Conservation (phyloP, 2,113 vertebrate species). For the Stigmatopora nigra region DNA sequence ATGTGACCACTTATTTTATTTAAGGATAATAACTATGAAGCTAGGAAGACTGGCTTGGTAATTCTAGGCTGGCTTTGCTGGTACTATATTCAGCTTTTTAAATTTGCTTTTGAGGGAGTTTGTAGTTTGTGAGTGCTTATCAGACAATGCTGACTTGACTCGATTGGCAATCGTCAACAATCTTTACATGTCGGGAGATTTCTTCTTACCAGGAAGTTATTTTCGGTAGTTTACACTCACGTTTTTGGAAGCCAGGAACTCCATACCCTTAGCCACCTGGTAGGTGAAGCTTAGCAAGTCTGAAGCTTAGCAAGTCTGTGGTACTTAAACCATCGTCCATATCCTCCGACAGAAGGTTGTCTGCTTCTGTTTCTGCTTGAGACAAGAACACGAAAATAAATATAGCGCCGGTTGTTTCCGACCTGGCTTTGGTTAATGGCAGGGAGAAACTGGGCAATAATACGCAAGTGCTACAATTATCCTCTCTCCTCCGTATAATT, state of each 20-base stretch:
- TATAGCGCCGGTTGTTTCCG: slow-evolving; percentile 47
- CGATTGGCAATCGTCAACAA: slow-evolving; percentile 35
- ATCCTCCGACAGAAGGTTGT: slow-evolving; percentile 83
- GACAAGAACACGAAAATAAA: slow-evolving; percentile 41
- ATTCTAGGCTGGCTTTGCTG: slow-evolving; percentile 49
- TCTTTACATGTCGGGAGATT: not conserved
- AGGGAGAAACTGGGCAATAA: slow-evolving; percentile 60
- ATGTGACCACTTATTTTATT: slow-evolving; percentile 58
- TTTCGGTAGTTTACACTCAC: slow-evolving; percentile 65
- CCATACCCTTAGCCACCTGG: slow-evolving; percentile 96
- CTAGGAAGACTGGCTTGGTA: slow-evolving; percentile 53
- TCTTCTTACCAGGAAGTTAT: no score
- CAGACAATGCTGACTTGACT: slow-evolving; percentile 36
- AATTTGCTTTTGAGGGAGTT: slow-evolving; percentile 37
- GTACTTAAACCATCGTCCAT: slow-evolving; percentile 80
- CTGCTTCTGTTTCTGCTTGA: slow-evolving; percentile 76
- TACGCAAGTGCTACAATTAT: slow-evolving; percentile 64
- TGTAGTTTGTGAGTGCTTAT: slow-evolving; percentile 45
- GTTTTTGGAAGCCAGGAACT: slow-evolving; percentile 96
- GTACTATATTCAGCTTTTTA: slow-evolving; percentile 49
- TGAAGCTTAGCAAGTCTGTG: slow-evolving; percentile 91
- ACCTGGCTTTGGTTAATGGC: slow-evolving; percentile 58
- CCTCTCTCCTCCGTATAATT: slow-evolving; percentile 56
- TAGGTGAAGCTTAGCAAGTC: slow-evolving; percentile 97
- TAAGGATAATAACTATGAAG: slow-evolving; percentile 61